Percentiles rank a stretch among this genome's conserved stretches.
phyloP scores from a whole-genome alignment of 2,888 invertebrate species.

The Rosalia funebris region DNA sequence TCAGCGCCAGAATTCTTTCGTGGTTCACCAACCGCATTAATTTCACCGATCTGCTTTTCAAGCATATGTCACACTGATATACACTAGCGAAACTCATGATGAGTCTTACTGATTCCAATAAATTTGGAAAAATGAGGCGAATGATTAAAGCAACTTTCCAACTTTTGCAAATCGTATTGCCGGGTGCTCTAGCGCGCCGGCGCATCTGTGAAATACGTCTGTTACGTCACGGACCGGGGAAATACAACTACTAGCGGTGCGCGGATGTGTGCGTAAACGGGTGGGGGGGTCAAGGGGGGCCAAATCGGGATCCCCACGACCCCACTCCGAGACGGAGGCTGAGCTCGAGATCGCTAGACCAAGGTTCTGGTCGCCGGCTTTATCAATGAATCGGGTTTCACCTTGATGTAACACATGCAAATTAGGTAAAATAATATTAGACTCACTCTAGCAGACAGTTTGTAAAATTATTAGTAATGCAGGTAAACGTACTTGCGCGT shows the following conservation, averaged over 20 bases:
- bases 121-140: slow-evolving; percentile 43
- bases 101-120: slow-evolving; percentile 34
- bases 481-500: too few species aligned
- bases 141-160: slow-evolving; percentile 49
- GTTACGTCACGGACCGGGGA: slow-evolving; percentile 35
- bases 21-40: slow-evolving; percentile 26
- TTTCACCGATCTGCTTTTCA: slow-evolving; percentile 29
- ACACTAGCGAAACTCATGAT: slow-evolving; percentile 29
- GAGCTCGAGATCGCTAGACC: too few species aligned
- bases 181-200: slow-evolving; percentile 33
- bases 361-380: too few species aligned
- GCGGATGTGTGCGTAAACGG: background rate
- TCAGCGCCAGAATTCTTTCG: slow-evolving; percentile 28
- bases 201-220: slow-evolving; percentile 16
- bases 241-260: slow-evolving; percentile 19
- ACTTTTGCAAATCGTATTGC: slow-evolving; percentile 46
- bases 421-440: too few species aligned
- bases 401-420: too few species aligned
- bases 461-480: too few species aligned
- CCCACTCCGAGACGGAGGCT: slow-evolving; percentile 9
- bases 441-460: too few species aligned
- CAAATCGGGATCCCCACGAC: slow-evolving; percentile 34
- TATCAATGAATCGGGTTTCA: too few species aligned
- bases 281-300: slow-evolving; percentile 15
- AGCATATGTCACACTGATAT: slow-evolving; percentile 38